A percentile compares a stretch with the other conserved stretches of the same genome.
These are phyloP conservation scores for Oostethus manadensis DNA, from an alignment of 2,113 vertebrate genomes.

Conservation along the genomic window DNA sequence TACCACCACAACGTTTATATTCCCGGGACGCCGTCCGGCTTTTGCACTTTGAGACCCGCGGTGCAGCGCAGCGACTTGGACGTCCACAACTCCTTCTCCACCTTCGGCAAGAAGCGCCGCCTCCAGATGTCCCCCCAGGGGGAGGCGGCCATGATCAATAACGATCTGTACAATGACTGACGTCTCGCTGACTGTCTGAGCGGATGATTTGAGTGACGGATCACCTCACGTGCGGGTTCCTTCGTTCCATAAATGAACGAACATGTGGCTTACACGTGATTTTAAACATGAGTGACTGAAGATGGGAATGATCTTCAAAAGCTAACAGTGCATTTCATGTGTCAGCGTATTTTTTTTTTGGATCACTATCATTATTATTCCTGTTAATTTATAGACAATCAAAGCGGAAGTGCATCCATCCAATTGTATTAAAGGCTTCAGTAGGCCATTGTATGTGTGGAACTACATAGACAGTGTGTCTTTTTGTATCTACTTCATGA, in stretches of 20 bases:
- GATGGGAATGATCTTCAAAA: conserved; percentile 24
- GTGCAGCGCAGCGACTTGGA: conserved; percentile 74
- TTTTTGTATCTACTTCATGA: conserved; percentile 40
- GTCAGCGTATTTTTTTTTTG: conserved; percentile 30
- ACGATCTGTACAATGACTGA: conserved; percentile 78
- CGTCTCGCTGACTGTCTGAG: conserved; percentile 11
- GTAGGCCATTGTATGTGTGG: conserved; percentile 43
- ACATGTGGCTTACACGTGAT: conserved; percentile 18
- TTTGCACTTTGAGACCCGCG: conserved; percentile 75
- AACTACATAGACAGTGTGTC: conserved; percentile 32
- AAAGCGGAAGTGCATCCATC: conserved; percentile 48
- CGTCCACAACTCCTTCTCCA: conserved; percentile 86
- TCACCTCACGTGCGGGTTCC: conserved; percentile 18
- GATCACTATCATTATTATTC: conserved; percentile 33
- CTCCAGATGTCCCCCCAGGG: conserved; percentile 79
- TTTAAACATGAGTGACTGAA: background rate
- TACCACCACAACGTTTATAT: conserved; percentile 91
- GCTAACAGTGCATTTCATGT: conserved; percentile 21
- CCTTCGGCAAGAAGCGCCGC: conserved; percentile 86
- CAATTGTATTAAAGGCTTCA: conserved; percentile 39
- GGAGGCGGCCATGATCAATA: conserved; percentile 81
- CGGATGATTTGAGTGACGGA: conserved; percentile 22
- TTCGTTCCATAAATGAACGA: conserved; percentile 15
- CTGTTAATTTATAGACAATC: conserved; percentile 74
- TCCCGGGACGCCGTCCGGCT: conserved; percentile 79